A percentile compares a stretch with the other conserved stretches of the same genome.
Evolutionary conservation across 2,113 vertebrate genomes (phyloP).

Genomic region (Gulo gulo): DNA sequence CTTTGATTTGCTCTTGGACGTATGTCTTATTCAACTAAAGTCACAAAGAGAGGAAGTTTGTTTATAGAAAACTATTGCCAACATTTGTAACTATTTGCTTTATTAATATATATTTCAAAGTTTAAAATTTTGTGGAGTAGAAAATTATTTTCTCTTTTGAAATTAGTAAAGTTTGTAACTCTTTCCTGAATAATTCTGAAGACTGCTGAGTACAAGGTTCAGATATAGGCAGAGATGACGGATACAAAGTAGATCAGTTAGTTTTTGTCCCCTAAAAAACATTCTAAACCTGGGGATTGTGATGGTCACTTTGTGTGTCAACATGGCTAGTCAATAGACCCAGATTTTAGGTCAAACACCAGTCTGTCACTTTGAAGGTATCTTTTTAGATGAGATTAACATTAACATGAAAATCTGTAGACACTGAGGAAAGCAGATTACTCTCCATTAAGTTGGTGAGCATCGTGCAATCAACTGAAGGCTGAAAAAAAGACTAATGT

Average conservation of each 20-base stretch:
- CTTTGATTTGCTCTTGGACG: not conserved
- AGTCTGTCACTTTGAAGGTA: not conserved
- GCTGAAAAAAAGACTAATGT: not conserved
- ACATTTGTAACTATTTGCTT: not conserved
- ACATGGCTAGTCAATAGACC: not conserved
- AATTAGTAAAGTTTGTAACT: not conserved
- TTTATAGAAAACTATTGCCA: not conserved
- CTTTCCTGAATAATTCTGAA: not conserved
- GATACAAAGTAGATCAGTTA: not conserved
- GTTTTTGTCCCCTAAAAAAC: not conserved
- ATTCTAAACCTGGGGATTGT: not conserved
- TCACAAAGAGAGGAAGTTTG: not conserved
- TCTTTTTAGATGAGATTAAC: not conserved
- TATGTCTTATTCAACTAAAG: not conserved
- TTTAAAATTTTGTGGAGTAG: not conserved
- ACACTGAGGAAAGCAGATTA: not conserved
- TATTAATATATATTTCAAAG: not conserved
- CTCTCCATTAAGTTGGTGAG: not conserved
- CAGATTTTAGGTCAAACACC: not conserved
- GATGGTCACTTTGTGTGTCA: not conserved
- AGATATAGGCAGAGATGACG: not conserved
- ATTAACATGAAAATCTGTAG: not conserved
- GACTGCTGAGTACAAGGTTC: not conserved
- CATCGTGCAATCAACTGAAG: not conserved
- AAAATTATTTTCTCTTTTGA: not conserved